A percentile compares a stretch with the other conserved stretches of the same genome.
These are phyloP conservation scores for Temnothorax curvispinosus DNA, from an alignment of 1,140 invertebrate species.

Conservation along the genomic window DNA sequence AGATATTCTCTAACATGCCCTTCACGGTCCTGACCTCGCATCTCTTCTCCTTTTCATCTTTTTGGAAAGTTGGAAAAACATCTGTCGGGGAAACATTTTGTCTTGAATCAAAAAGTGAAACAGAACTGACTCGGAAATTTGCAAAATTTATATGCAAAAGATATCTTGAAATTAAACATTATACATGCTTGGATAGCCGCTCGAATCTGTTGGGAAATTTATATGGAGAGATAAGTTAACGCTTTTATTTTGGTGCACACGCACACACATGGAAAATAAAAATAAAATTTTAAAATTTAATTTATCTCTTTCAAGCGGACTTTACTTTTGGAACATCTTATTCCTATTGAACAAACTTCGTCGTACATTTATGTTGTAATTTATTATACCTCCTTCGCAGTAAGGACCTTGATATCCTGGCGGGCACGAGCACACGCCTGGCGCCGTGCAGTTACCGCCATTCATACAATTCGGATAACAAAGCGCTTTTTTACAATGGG, in stretches of 20 bases:
- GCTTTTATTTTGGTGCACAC: not conserved
- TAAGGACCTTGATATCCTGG: conserved; percentile 95
- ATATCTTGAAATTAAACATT: not conserved
- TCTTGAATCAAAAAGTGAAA: not conserved
- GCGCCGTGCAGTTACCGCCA: conserved; percentile 95
- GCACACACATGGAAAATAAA: not conserved
- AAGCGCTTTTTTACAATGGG: conserved; percentile 94
- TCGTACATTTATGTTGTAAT: not conserved
- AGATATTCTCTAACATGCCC: not conserved
- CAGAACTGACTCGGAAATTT: not conserved
- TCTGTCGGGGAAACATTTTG: not conserved
- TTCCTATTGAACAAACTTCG: not conserved
- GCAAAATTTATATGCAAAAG: not conserved
- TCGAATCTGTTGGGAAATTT: not conserved
- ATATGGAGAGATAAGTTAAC: not conserved
- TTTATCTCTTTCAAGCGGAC: not conserved
- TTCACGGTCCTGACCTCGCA: not conserved
- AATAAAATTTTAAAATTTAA: not conserved
- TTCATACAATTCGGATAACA: conserved; percentile 98
- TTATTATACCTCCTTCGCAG: conserved; percentile 91
- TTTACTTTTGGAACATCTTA: not conserved
- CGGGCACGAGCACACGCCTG: conserved; percentile 94
- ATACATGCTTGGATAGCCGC: not conserved
- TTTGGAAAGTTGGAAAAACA: not conserved
- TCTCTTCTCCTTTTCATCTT: not conserved